Evolutionary conservation across 2,888 invertebrate species (phyloP), one percentile per base, ranked within the genome.

Genomic region (Celastrina argiolus): DNA sequence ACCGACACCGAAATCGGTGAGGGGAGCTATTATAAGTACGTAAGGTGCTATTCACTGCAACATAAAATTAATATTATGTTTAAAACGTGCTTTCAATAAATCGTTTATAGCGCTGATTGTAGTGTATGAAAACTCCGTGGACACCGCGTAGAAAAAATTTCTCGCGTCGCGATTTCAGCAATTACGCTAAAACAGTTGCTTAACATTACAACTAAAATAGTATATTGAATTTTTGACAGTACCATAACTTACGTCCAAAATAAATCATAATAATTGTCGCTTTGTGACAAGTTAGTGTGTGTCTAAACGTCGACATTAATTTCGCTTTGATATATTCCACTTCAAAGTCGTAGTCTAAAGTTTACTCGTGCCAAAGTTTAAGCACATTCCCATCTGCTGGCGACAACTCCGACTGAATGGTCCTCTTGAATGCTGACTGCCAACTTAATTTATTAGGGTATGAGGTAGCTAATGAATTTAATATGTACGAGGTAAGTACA

Each of bases 371-470:
- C 64, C 64, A 61, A 69, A 68, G 66, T 69, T 67, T 22, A 65
- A 69, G 64, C 66, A 68, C 66, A 67, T 67, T 70, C 68, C 64
- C 70, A 56, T 70, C 70, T 67, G 70, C 22, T 67, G 14, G 16
- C 68, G 68, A 70, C 69, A 69, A 70, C 64, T 68, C 59, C 42
- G 41, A 61, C 67, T 67, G 67, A 70, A 70, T 63, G 65, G 67
- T 67, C 67, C 66, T 67, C 68, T 61, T 65, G 67, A 69, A 66
- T 56, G 64, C 66, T 64, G 42, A 66, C 63, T 67, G 65, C 64
- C 64, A 67, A 69, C 66, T 65, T 64, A 67, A 66, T 67, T 67
- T 69, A 67, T 66, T 66, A 64, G 26, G 31, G 58, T 58, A 34
- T 31, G 26, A 65, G 41, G 65, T 65, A 58, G 16, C 63, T 63